Evolutionary conservation across 1,140 invertebrate genomes (phyloP).

Genomic region (Cydia strobilella): DNA sequence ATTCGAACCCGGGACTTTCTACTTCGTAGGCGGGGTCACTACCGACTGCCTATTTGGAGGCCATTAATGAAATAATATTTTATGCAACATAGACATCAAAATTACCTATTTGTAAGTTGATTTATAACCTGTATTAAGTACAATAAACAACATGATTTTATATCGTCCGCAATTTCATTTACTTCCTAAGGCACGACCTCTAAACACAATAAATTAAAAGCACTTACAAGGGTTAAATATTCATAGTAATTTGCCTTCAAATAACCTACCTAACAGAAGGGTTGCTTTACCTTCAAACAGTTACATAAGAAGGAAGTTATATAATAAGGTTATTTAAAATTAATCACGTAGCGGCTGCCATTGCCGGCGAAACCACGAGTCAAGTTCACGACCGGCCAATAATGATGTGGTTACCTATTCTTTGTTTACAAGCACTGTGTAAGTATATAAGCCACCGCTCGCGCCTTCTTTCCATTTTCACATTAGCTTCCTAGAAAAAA

Average conservation of each 20-base stretch:
- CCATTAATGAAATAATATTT: too few species aligned
- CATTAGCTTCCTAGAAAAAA: too few species aligned
- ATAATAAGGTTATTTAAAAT: conserved; percentile 19
- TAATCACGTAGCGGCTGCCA: conserved; percentile 1
- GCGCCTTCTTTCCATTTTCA: too few species aligned
- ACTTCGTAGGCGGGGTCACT: too few species aligned
- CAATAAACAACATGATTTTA: too few species aligned
- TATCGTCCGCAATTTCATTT: not conserved
- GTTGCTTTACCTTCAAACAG: not conserved
- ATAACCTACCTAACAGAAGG: too few species aligned
- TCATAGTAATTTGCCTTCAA: not conserved
- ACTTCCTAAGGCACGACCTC: not conserved
- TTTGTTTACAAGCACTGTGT: not conserved
- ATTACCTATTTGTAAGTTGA: too few species aligned
- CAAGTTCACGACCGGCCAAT: conserved; percentile 14
- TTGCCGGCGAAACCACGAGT: not conserved
- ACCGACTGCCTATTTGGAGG: too few species aligned
- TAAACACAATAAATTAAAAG: not conserved
- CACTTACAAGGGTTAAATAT: not conserved
- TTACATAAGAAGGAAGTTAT: conserved; percentile 21
- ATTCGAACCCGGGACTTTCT: too few species aligned
- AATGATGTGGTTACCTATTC: not conserved
- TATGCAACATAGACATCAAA: too few species aligned
- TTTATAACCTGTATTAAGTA: too few species aligned
- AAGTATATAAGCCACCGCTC: too few species aligned